A percentile compares a stretch with the other conserved stretches of the same genome.
These are phyloP conservation scores for Procapra przewalskii DNA, from an alignment of 2,113 vertebrate species.

Conservation along the genomic window DNA sequence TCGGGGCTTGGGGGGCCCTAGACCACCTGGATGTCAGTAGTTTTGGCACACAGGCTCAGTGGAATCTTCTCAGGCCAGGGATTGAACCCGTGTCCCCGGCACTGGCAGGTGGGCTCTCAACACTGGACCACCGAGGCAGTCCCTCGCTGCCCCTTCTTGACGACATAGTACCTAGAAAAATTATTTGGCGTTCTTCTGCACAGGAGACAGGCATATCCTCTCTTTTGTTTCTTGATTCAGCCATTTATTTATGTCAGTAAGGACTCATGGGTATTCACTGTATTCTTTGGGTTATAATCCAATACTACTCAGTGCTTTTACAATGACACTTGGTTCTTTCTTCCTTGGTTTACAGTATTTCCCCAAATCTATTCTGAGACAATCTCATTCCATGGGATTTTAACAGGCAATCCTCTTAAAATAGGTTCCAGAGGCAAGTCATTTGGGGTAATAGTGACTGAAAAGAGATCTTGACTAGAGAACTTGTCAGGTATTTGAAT, in stretches of 20 bases:
- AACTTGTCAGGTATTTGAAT: conserved; percentile 30
- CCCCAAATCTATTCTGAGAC: conserved; percentile 12
- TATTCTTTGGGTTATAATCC: neutral
- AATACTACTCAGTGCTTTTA: neutral
- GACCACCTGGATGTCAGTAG: neutral
- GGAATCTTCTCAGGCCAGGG: neutral
- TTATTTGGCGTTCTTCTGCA: neutral
- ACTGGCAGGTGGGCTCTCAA: neutral
- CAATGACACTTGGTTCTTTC: neutral
- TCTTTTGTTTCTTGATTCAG: neutral
- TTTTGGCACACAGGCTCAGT: neutral
- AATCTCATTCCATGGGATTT: conserved; percentile 13
- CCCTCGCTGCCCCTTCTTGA: neutral
- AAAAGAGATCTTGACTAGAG: neutral
- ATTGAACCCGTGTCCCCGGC: neutral
- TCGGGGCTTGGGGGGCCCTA: neutral
- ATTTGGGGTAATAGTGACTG: neutral
- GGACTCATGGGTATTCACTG: neutral
- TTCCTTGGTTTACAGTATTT: neutral
- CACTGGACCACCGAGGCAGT: neutral
- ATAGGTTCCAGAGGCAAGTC: conserved; percentile 11
- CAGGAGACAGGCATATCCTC: neutral
- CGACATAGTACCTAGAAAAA: neutral
- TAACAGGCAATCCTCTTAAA: conserved; percentile 46
- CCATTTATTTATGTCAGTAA: neutral